These are phyloP conservation scores for Pollenia angustigena DNA, from an alignment of 2,888 invertebrate species.

Conservation along the genomic window DNA sequence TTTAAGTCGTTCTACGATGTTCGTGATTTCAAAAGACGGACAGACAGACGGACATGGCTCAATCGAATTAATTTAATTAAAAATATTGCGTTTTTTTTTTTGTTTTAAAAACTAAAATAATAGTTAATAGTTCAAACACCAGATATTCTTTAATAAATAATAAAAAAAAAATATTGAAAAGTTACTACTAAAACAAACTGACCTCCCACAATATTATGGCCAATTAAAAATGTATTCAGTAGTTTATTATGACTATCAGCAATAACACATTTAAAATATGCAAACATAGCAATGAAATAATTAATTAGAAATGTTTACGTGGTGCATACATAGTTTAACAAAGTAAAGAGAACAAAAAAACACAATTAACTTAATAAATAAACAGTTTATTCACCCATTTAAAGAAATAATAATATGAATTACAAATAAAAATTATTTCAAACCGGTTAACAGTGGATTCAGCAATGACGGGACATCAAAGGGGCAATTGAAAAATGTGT, in stretches of 20 bases:
- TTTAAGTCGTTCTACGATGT: no score
- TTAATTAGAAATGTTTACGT: not conserved
- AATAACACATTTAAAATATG: not conserved
- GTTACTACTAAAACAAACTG: not conserved
- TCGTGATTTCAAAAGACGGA: no score
- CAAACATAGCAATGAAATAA: not conserved
- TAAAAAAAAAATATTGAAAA: not conserved
- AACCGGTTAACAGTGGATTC: no score
- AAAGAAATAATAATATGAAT: not conserved
- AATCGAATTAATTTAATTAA: no score
- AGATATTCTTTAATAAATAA: not conserved
- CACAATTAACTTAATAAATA: not conserved
- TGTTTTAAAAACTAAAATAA: no score
- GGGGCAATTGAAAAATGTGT: no score
- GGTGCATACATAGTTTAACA: not conserved
- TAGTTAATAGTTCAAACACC: not conserved
- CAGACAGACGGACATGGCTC: no score
- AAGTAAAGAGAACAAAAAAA: not conserved
- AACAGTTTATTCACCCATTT: conserved; percentile 16
- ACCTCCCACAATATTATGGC: conserved; percentile 11
- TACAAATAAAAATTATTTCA: not conserved
- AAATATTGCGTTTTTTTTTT: no score
- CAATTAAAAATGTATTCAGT: not conserved
- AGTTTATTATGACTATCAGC: not conserved
- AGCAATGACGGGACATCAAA: no score